Base-by-base conservation (phyloP, 1,140 invertebrate species). In the Drosophila novamexicana region DNA sequence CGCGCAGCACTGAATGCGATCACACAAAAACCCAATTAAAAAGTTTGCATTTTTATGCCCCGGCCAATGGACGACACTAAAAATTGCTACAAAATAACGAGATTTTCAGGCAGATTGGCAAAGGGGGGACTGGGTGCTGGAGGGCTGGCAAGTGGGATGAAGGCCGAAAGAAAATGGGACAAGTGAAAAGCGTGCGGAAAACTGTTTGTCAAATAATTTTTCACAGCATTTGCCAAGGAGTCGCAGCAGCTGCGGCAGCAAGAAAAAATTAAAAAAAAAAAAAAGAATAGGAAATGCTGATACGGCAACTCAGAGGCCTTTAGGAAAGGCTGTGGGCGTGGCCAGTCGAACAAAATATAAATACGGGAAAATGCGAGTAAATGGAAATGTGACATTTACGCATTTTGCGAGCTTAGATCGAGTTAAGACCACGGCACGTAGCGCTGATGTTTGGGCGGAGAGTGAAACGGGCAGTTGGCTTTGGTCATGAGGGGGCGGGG, bases 151-250 rank as follows among this genome's bases (percentile, higher is more conserved):
- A 16, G 4, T n/a, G 5, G 14, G 9, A 2, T 12, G 9, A 4
- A 16, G 40, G 42, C 53, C 47, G 52, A 42, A 59, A 58, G 66
- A 54, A 71, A 81, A 68, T 57, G 40, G 45, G 34, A 45, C 36
- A 36, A 45, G 53, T 53, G 73, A 72, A 66, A 75, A 71, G 76
- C 84, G 73, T 74, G 84, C 77, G 83, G 83, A 89, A 88, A 88
- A 88, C 83, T 88, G 83, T 88, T 88, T 88, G 83, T 89, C 84
- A 88, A 88, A 88, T 86, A 86, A 86, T 88, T 79, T 85, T 84
- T 84, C 81, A 84, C 73, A 80, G 73, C 73, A 65, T 72, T 76
- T 76, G 56, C 59, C 49, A 59, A 65, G 67, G 10, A 53, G 34
- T 39, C 22, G 66, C 54, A 44, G 49, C 56, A 64, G 67, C 22